phyloP scores from a whole-genome alignment of 2,797 vertebrate species.

The Myotis pilosus region DNA sequence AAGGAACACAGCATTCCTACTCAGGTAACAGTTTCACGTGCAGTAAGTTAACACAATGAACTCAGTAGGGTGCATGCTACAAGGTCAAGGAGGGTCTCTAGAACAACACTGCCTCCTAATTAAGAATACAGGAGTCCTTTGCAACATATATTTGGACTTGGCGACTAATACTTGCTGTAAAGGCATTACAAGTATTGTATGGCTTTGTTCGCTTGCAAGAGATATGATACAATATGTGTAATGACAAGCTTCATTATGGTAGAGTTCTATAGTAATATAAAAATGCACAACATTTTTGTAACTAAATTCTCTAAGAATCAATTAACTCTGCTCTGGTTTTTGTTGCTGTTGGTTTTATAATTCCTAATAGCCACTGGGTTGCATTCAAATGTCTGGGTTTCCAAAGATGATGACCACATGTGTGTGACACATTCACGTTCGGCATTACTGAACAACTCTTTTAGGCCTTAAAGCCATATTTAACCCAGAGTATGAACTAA shows the following conservation, averaged over 20 bases:
- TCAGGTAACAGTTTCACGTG: slow-evolving; percentile 86
- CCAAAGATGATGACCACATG: background rate
- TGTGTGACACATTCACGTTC: background rate
- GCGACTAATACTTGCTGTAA: background rate
- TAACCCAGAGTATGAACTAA: slow-evolving; percentile 54
- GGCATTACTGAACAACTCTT: background rate
- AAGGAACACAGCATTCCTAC: slow-evolving; percentile 97
- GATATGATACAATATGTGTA: background rate
- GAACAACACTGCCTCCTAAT: background rate
- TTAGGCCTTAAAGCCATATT: slow-evolving; percentile 1
- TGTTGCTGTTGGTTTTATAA: slow-evolving; percentile 8
- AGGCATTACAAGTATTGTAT: background rate
- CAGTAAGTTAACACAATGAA: background rate
- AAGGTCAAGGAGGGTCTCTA: background rate
- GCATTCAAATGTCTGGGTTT: background rate
- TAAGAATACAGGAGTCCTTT: slow-evolving; percentile 8
- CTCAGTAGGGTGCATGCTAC: background rate
- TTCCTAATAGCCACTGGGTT: background rate
- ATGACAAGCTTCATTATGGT: background rate
- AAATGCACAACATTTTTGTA: background rate
- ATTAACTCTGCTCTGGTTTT: background rate
- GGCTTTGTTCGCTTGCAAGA: background rate
- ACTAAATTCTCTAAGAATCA: background rate
- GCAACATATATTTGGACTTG: background rate
- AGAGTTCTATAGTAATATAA: background rate